Evolutionary conservation across 2,113 vertebrate species (phyloP).

Genomic region (Psittacula cyanocephala): DNA sequence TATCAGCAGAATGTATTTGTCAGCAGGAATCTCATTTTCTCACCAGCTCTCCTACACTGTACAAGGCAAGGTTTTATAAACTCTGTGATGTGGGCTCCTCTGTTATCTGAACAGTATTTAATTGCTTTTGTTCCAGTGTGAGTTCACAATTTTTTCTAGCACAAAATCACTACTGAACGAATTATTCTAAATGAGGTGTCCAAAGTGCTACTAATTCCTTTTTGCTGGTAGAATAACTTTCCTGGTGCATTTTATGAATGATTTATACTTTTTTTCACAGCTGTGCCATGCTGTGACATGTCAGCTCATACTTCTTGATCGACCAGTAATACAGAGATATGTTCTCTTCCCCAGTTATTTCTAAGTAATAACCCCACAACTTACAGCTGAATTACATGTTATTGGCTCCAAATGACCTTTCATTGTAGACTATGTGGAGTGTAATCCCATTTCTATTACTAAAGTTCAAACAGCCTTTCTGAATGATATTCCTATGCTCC

Average conservation of each 20-base stretch:
- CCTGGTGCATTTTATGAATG: neutral
- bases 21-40: slow-evolving; percentile 1
- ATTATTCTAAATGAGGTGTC: neutral
- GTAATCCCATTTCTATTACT: slow-evolving; percentile 15
- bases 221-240: neutral
- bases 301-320: neutral
- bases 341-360: neutral
- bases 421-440: neutral
- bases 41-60: neutral
- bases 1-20: neutral
- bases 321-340: neutral
- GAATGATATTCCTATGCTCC: neutral
- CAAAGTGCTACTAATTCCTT: neutral
- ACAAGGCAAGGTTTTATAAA: neutral
- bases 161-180: neutral
- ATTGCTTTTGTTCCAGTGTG: neutral
- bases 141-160: neutral
- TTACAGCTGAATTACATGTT: slow-evolving; percentile 20
- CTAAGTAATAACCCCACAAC: neutral
- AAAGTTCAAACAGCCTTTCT: slow-evolving; percentile 9
- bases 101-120: neutral
- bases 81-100: neutral
- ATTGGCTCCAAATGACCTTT: slow-evolving; percentile 25
- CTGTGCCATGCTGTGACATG: neutral
- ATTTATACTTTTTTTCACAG: neutral